Evolutionary conservation across 2,113 vertebrate species (phyloP).

Genomic region (Candoia aspera): DNA sequence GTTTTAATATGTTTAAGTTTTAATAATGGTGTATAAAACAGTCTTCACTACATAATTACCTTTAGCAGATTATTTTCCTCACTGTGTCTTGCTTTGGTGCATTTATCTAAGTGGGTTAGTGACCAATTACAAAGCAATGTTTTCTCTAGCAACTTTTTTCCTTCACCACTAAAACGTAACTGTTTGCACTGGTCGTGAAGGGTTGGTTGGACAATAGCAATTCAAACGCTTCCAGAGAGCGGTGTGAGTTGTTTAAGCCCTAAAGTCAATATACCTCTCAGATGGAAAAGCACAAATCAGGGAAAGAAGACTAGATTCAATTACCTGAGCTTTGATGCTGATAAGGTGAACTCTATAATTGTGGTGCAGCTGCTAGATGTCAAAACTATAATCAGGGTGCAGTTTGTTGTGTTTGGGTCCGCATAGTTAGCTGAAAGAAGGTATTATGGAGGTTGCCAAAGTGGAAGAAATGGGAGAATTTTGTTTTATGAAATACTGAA

Average conservation of each 20-base stretch:
- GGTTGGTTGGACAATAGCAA: neutral
- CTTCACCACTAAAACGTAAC: neutral
- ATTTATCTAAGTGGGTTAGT: neutral
- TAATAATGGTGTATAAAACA: rapidly evolving
- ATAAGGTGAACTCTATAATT: neutral
- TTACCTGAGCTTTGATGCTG: neutral
- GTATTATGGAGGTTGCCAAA: neutral
- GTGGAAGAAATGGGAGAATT: neutral
- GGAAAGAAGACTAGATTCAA: neutral
- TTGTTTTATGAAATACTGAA: neutral
- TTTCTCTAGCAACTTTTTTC: neutral
- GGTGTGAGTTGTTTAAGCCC: neutral
- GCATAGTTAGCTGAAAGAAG: neutral
- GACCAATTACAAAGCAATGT: neutral
- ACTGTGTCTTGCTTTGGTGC: neutral
- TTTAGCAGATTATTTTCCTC: neutral
- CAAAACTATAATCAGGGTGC: neutral
- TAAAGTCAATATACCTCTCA: neutral
- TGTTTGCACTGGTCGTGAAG: neutral
- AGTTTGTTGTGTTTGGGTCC: neutral
- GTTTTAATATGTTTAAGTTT: neutral
- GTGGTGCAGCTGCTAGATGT: neutral
- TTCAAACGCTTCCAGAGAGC: neutral
- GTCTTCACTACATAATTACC: neutral
- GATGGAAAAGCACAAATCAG: neutral